These are phyloP conservation scores for Sitobion miscanthi DNA, from an alignment of 1,140 invertebrate species.

Conservation along the genomic window DNA sequence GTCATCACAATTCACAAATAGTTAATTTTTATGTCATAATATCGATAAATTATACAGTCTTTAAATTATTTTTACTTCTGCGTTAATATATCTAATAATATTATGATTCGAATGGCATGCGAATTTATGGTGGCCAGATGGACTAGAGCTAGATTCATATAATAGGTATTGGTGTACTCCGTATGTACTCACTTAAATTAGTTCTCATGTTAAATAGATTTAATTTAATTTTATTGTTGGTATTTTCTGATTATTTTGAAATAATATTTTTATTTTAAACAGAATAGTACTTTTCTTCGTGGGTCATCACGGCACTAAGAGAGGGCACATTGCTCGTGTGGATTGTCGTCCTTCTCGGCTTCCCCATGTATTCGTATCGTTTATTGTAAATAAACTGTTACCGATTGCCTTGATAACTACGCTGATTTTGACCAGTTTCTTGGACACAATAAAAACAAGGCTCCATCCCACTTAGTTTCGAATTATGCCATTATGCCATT, in stretches of 20 bases:
- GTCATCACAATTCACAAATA: no score
- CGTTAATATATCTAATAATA: not conserved
- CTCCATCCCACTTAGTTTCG: not conserved
- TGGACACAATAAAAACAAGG: not conserved
- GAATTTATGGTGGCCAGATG: no score
- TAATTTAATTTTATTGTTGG: not conserved
- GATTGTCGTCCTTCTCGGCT: no score
- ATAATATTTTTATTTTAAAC: not conserved
- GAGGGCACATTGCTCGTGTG: not conserved
- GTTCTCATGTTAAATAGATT: not conserved
- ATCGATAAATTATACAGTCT: no score
- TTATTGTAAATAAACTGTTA: not conserved
- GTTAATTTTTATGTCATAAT: no score
- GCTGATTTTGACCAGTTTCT: not conserved
- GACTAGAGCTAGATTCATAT: no score
- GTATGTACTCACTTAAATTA: not conserved
- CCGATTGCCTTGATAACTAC: not conserved
- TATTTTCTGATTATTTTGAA: not conserved
- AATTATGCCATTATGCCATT: not conserved
- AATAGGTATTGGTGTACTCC: no score
- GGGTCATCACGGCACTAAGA: not conserved
- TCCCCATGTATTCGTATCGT: not conserved
- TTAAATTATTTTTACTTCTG: no score
- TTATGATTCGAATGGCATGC: not conserved
- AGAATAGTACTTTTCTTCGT: not conserved